These are phyloP conservation scores for Amblyraja radiata DNA, from an alignment of 2,797 vertebrate species.

Conservation along the genomic window DNA sequence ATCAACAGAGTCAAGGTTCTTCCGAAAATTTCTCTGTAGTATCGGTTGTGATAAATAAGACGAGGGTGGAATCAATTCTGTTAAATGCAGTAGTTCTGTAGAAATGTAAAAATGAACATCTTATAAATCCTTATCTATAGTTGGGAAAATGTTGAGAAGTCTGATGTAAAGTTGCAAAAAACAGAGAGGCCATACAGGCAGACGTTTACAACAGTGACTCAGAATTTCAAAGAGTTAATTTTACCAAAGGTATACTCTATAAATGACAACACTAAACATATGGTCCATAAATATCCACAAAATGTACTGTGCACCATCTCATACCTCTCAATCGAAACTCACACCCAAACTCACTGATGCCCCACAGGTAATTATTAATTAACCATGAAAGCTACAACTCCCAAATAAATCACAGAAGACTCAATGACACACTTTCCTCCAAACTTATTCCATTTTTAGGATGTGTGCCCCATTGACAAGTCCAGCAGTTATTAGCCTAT, in stretches of 20 bases:
- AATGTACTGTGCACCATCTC: neutral
- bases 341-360: neutral
- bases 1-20: conserved; percentile 78
- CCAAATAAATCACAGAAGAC: neutral
- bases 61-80: conserved; percentile 88
- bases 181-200: neutral
- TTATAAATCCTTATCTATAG: neutral
- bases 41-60: conserved; percentile 87
- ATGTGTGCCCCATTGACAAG: too few relatives aligned
- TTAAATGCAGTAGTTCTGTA: conserved; percentile 87
- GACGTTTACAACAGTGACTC: neutral
- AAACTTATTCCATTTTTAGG: neutral
- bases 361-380: neutral
- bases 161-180: neutral
- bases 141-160: neutral
- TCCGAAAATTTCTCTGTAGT: conserved; percentile 79
- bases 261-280: neutral
- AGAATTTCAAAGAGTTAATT: neutral
- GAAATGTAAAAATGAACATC: conserved; percentile 24
- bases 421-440: neutral
- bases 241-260: neutral
- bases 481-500: too few relatives aligned
- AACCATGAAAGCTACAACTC: neutral
- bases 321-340: neutral
- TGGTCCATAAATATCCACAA: neutral